Evolutionary conservation across 2,797 vertebrate genomes (phyloP).

Genomic region (Hypotaenidia philippensis): DNA sequence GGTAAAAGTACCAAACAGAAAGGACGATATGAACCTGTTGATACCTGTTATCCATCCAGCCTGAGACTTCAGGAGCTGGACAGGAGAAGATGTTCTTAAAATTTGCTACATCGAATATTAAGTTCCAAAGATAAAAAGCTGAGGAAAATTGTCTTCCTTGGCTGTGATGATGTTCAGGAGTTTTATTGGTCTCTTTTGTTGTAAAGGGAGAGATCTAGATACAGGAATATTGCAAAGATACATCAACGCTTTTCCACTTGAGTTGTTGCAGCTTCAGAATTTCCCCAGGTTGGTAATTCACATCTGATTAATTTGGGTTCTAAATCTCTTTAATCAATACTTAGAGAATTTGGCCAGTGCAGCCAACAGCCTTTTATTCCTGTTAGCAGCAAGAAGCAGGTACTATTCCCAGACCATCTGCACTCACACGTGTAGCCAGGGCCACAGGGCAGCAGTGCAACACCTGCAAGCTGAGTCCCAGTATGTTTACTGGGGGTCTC

Average conservation of each 20-base stretch:
- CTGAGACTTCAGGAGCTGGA: neutral
- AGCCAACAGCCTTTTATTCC: neutral
- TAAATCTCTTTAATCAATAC: neutral
- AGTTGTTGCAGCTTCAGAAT: neutral
- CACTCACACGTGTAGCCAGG: accelerated
- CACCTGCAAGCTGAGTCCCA: accelerated
- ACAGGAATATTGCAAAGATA: neutral
- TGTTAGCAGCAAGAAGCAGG: neutral
- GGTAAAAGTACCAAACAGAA: neutral
- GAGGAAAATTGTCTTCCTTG: neutral
- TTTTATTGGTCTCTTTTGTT: neutral
- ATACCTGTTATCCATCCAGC: neutral
- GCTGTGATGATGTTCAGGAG: neutral
- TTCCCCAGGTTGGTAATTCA: neutral
- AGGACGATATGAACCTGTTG: neutral
- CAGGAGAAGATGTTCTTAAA: neutral
- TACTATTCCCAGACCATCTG: neutral
- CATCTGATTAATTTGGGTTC: neutral
- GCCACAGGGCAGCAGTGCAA: accelerated
- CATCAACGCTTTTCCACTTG: neutral
- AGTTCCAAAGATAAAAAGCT: neutral
- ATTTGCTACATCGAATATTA: neutral
- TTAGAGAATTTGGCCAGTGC: neutral
- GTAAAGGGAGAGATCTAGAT: neutral
- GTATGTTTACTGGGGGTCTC: neutral